Conservation (phyloP, 1,140 invertebrate genomes). For the Galendromus occidentalis region DNA sequence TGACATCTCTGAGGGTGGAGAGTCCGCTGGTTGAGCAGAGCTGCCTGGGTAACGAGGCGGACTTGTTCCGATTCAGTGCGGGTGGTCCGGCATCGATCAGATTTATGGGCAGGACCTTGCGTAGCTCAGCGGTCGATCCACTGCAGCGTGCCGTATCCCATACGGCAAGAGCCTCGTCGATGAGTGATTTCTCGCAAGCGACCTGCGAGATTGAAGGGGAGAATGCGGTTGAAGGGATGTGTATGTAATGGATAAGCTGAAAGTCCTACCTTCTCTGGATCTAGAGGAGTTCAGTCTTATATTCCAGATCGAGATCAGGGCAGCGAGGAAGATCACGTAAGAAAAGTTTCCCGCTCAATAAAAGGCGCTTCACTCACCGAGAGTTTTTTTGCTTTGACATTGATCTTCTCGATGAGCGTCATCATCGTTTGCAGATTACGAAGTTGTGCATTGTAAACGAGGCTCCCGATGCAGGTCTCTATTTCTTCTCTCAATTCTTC, state of each 20-base stretch:
- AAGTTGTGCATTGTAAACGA: slow-evolving; percentile 21
- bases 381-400: slow-evolving; percentile 35
- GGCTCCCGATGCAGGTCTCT: slow-evolving; percentile 14
- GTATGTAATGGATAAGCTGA: slow-evolving; percentile 50
- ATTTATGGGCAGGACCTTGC: slow-evolving; percentile 9
- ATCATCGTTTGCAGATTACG: slow-evolving; percentile 50
- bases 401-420: slow-evolving; percentile 53
- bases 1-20: background rate
- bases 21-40: background rate
- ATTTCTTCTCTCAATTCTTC: slow-evolving; percentile 21
- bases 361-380: slow-evolving; percentile 1
- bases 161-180: slow-evolving; percentile 62
- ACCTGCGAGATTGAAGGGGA: no score
- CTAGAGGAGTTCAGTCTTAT: background rate
- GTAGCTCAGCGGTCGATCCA: background rate
- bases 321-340: no score
- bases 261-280: slow-evolving; percentile 34
- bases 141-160: slow-evolving; percentile 37
- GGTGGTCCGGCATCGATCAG: slow-evolving; percentile 11
- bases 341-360: background rate
- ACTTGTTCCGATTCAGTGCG: background rate
- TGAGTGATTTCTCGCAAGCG: slow-evolving; percentile 56
- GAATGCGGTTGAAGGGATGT: no score
- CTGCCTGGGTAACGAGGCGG: background rate
- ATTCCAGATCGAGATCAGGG: background rate